Evolutionary conservation across 2,888 invertebrate species (phyloP).

Genomic region (Cephonodes hylas): DNA sequence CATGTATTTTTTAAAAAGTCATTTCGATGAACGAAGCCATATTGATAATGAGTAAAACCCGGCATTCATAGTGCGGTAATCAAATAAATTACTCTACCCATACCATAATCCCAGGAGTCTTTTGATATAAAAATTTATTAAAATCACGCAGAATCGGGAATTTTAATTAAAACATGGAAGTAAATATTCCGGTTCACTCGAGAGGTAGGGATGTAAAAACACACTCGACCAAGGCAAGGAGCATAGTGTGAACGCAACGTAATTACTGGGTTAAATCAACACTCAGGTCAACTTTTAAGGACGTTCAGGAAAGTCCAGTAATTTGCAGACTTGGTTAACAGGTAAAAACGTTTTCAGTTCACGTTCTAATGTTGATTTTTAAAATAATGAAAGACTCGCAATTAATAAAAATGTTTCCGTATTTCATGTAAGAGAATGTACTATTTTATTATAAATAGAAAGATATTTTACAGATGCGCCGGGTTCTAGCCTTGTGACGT

Average conservation of each 20-base stretch:
- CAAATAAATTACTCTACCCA: background rate
- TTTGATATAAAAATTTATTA: background rate
- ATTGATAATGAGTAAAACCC: background rate
- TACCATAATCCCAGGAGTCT: background rate
- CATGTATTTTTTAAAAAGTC: too few species aligned
- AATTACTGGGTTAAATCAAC: background rate
- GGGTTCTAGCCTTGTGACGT: too few species aligned
- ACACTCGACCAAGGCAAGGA: background rate
- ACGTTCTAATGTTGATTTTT: too few species aligned
- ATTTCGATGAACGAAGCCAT: too few species aligned
- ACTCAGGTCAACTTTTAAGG: background rate
- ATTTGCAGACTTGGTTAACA: background rate
- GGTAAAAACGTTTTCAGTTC: too few species aligned
- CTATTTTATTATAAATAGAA: too few species aligned
- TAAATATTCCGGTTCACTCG: background rate
- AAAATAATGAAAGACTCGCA: too few species aligned
- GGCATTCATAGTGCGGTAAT: background rate
- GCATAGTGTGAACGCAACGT: background rate
- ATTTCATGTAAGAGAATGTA: too few species aligned
- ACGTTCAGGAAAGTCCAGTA: background rate
- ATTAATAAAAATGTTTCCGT: too few species aligned
- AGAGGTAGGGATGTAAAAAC: background rate
- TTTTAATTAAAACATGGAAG: background rate
- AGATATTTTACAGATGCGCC: too few species aligned
- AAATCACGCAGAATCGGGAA: background rate